A percentile compares a stretch with the other conserved stretches of the same genome.
Conservation (phyloP, 1,140 invertebrate genomes). For the Drosophila arawakana region DNA sequence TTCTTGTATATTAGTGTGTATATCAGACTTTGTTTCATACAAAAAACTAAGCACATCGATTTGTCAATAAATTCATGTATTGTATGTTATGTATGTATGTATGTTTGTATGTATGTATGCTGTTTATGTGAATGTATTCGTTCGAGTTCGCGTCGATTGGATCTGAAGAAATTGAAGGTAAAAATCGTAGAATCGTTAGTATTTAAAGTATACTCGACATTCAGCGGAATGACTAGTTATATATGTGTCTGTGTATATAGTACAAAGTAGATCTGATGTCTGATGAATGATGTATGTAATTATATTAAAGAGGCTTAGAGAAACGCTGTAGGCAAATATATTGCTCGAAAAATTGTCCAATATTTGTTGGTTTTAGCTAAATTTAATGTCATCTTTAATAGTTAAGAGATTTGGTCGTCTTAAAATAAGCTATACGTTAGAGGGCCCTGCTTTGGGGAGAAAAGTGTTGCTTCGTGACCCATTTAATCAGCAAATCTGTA, state of each 20-base stretch:
- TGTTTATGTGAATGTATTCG: constrained; percentile 7
- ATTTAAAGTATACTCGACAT: background rate
- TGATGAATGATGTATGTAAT: constrained; percentile 36
- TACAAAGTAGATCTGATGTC: constrained; percentile 10
- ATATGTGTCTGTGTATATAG: background rate
- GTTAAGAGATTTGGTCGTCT: constrained; percentile 69
- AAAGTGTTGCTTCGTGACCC: constrained; percentile 18
- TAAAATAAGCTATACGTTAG: constrained; percentile 53
- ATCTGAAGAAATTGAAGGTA: background rate
- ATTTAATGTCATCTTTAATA: constrained; percentile 39
- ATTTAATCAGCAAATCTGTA: constrained; percentile 48
- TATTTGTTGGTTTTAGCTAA: constrained; percentile 38
- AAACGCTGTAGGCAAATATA: constrained; percentile 77
- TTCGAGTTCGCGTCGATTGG: background rate
- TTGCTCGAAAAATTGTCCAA: constrained; percentile 72
- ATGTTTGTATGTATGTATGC: constrained; percentile 27
- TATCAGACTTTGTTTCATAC: constrained; percentile 83
- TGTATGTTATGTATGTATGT: constrained; percentile 24
- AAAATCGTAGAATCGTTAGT: background rate
- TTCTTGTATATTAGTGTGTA: constrained; percentile 82
- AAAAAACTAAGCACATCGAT: constrained; percentile 80
- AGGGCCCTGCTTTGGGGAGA: constrained; percentile 33
- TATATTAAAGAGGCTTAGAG: constrained; percentile 61
- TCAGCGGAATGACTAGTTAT: constrained; percentile 1
- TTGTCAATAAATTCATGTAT: constrained; percentile 81